A percentile compares a stretch with the other conserved stretches of the same genome.
These are phyloP conservation scores for Mythimna loreyi DNA, from an alignment of 2,888 invertebrate species.

Conservation along the genomic window DNA sequence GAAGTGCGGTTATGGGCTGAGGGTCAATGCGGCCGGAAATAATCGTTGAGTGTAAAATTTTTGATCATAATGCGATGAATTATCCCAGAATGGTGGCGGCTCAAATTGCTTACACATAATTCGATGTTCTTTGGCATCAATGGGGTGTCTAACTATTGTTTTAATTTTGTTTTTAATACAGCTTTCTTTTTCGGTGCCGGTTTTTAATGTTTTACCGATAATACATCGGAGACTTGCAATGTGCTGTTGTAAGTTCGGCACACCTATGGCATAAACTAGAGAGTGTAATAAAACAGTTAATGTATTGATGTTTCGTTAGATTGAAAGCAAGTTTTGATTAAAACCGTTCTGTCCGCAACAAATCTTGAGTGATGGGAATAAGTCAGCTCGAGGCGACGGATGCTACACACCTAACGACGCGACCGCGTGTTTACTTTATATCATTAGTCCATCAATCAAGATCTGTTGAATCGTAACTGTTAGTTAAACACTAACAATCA, in stretches of 20 bases:
- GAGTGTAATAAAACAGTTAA: conserved; percentile 56
- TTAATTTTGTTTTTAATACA: conserved; percentile 22
- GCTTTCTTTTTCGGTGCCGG: background rate
- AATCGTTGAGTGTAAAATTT: conserved; percentile 76
- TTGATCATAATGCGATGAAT: conserved; percentile 62
- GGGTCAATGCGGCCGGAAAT: conserved; percentile 78
- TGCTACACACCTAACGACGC: conserved; percentile 77
- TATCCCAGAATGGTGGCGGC: conserved; percentile 56
- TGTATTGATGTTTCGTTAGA: conserved; percentile 65
- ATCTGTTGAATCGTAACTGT: conserved; percentile 88
- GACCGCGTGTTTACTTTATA: conserved; percentile 87
- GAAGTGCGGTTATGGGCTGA: conserved; percentile 69
- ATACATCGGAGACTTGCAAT: conserved; percentile 32
- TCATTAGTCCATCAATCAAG: conserved; percentile 90
- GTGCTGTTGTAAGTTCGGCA: conserved; percentile 31
- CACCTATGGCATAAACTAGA: conserved; percentile 15
- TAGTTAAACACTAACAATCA: conserved; percentile 89
- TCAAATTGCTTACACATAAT: conserved; percentile 51
- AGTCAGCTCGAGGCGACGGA: conserved; percentile 76
- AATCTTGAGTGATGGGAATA: conserved; percentile 74
- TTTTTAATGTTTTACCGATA: background rate
- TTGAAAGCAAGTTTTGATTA: conserved; percentile 69
- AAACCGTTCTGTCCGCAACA: conserved; percentile 69
- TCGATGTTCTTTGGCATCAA: conserved; percentile 34
- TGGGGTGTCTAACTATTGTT: conserved; percentile 43